Conservation (phyloP, 2,113 vertebrate species). For the Pachycephala philippinensis region DNA sequence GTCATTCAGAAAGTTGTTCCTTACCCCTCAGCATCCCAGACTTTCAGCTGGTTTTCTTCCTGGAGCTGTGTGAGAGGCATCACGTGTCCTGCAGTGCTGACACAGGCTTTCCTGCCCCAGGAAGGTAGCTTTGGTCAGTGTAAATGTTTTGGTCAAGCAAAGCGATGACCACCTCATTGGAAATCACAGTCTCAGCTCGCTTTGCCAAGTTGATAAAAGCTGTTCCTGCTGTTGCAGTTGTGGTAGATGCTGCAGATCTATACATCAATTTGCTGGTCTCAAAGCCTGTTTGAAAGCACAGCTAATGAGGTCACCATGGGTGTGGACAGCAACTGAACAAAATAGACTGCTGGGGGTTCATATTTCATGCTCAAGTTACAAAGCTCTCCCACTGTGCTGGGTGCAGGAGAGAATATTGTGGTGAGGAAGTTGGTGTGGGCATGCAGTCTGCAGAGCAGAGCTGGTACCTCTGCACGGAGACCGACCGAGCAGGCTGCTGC, state of each 20-base stretch:
- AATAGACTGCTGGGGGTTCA: not conserved
- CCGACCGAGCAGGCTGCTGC: not conserved
- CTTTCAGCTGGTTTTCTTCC: not conserved
- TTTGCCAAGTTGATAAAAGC: not conserved
- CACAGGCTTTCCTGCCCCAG: not conserved
- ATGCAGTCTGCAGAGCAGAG: not conserved
- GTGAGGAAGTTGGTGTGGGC: not conserved
- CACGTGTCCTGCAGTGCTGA: accelerated
- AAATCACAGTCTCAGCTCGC: not conserved
- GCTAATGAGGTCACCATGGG: not conserved
- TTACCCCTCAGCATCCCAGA: not conserved
- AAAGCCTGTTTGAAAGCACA: not conserved
- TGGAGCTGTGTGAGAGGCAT: not conserved
- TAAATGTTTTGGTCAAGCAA: not conserved
- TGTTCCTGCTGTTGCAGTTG: not conserved
- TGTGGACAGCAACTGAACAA: not conserved
- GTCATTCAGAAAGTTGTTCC: not conserved
- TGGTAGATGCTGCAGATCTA: not conserved
- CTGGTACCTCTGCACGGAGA: not conserved
- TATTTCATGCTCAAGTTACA: not conserved
- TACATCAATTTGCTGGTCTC: not conserved
- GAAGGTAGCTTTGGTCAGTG: not conserved
- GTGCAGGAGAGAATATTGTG: not conserved
- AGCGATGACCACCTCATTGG: accelerated
- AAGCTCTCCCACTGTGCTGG: not conserved